These are phyloP conservation scores for Aplysina aerophoba DNA, from an alignment of 37 sponge, comb jelly and placozoan genomes.

Conservation along the genomic window DNA sequence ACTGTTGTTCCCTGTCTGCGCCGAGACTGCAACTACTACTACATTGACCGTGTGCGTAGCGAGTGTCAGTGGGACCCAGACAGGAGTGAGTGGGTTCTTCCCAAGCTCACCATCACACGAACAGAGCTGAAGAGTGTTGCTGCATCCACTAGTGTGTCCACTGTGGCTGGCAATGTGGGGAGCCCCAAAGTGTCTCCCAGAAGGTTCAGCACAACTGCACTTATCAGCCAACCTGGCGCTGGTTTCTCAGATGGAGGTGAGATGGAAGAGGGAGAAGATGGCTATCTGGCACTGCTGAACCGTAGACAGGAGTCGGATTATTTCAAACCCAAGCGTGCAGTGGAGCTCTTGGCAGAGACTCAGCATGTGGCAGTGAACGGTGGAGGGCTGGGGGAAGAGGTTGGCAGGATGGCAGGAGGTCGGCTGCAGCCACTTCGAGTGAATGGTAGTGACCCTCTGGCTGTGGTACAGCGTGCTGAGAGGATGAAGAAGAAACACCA, in stretches of 20 bases:
- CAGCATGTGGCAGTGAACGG: not conserved
- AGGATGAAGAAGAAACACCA: not conserved
- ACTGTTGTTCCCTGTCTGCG: constrained; percentile 75
- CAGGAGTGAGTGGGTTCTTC: constrained; percentile 70
- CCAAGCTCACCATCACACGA: constrained; percentile 46
- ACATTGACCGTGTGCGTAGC: constrained; percentile 80
- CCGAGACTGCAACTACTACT: constrained; percentile 97
- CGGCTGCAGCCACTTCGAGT: not conserved
- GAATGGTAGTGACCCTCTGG: not conserved
- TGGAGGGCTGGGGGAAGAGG: too few species aligned
- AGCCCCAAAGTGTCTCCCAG: not conserved
- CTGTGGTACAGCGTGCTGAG: constrained; percentile 11
- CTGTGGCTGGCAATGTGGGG: not conserved
- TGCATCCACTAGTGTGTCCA: constrained; percentile 17
- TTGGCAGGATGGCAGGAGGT: not conserved
- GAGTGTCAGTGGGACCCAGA: constrained; percentile 82
- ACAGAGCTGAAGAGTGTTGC: constrained; percentile 34
- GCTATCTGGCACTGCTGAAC: constrained; percentile 28
- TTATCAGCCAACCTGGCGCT: not conserved
- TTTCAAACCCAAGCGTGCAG: constrained; percentile 84
- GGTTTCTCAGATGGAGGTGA: not conserved
- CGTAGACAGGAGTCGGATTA: constrained; percentile 58
- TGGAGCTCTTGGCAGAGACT: constrained; percentile 55
- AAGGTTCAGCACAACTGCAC: not conserved
- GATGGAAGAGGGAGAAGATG: constrained; percentile 27